Evolutionary conservation across 2,888 invertebrate genomes (phyloP), one percentile per base, ranked within the genome.

Genomic region (Tromatobia lineatoria): DNA sequence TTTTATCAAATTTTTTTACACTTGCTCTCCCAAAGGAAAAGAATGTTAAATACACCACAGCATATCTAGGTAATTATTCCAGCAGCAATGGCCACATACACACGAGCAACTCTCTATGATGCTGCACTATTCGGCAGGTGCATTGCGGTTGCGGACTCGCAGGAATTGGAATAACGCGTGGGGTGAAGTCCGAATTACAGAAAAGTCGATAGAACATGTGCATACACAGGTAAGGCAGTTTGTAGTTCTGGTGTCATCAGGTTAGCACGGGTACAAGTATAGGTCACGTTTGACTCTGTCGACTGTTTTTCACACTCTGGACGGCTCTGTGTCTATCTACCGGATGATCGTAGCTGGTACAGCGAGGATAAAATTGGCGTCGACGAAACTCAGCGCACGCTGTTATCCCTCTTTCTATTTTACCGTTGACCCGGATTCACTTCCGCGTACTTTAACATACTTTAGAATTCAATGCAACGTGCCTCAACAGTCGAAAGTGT

Each of bases 121-220:
- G 23, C 47, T n/a, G 13, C 38, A 54, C 13, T 61, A 54, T n/a
- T 13, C 38, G 42, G 61, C 73, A 74, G 73, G 61, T 61, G 73
- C 61, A 25, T 20, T 23, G 57, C 42, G 38, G 79, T 57, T 78
- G 78, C 61, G 74, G 80, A 64, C 78, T 45, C 80, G 80, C 71
- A 38, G 47, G 73, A 59, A 74, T 74, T 52, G 61, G 79, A 80
- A 83, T 87, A 86, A 88, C 87, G 85, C 84, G 87, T 86, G 85
- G 54, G 70, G 81, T 82, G 81, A 75, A 77, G 71, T 76, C 83
- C 84, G 85, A 88, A 88, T 89, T 88, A 88, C 88, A 4, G 69
- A 77, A 85, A 86, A 86, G 83, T 88, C 87, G 87, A 88, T 88
- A 29, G 50, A 50, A 69, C 50, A 15, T 69, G 29, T 29, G 34